A percentile compares a stretch with the other conserved stretches of the same genome.
Conservation (phyloP, 2,888 invertebrate species). For the Acrobasis repandana region DNA sequence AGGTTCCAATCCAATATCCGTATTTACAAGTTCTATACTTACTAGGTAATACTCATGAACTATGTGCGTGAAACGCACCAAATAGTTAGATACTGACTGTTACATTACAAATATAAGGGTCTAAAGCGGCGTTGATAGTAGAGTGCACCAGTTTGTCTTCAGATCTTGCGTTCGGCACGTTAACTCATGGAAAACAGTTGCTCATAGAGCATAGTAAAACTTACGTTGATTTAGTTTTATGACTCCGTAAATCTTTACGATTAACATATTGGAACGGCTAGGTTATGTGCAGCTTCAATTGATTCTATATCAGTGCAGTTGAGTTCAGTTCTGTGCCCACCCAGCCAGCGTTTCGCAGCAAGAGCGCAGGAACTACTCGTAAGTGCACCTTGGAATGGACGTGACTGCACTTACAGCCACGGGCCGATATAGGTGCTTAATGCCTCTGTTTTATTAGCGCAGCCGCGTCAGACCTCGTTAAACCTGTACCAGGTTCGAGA, state of each 20-base stretch:
- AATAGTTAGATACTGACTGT: background rate
- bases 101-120: background rate
- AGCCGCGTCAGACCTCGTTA: no score
- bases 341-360: no score
- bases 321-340: no score
- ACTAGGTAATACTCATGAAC: no score
- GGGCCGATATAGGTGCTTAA: no score
- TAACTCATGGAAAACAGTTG: conserved; percentile 61
- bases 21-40: no score
- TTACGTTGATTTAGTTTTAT: conserved; percentile 42
- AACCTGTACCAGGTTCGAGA: no score
- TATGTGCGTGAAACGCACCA: background rate
- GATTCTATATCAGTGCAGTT: background rate
- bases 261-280: conserved; percentile 21
- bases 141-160: background rate
- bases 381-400: no score
- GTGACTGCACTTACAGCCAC: no score
- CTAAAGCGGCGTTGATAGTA: background rate
- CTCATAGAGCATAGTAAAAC: conserved; percentile 39
- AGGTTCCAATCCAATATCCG: no score
- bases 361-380: no score
- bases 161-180: conserved; percentile 47
- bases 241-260: conserved; percentile 34
- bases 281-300: conserved; percentile 16
- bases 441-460: no score